Evolutionary conservation across 2,888 invertebrate species (phyloP).

Genomic region (Stenoptilia bipunctidactyla): DNA sequence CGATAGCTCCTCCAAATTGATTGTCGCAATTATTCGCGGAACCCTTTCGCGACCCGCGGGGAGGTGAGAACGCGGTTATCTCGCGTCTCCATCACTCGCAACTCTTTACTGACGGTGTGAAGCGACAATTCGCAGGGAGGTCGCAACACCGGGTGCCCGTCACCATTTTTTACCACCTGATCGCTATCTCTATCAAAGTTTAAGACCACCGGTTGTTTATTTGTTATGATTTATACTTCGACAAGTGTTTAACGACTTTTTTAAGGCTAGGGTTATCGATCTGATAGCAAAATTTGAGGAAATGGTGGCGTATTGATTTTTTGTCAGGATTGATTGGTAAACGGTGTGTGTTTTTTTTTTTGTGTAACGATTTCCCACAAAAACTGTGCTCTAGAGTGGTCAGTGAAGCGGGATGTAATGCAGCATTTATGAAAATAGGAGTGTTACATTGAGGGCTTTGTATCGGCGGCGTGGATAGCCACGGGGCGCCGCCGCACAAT

Average conservation of each 20-base stretch:
- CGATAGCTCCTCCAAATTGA: conserved; percentile 66
- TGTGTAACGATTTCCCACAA: conserved; percentile 49
- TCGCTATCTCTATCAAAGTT: conserved; percentile 37
- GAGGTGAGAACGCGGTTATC: conserved; percentile 68
- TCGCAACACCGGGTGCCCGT: conserved; percentile 37
- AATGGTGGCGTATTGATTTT: conserved; percentile 22
- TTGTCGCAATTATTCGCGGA: conserved; percentile 70
- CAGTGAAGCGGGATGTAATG: conserved; percentile 53
- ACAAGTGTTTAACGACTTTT: conserved; percentile 34
- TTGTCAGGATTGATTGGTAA: too few relatives aligned
- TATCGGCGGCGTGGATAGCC: conserved; percentile 36
- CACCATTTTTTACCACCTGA: conserved; percentile 51
- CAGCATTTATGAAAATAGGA: conserved; percentile 59
- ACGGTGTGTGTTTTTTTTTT: background rate
- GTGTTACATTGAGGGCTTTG: conserved; percentile 41
- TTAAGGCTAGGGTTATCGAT: conserved; percentile 23
- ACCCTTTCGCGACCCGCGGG: conserved; percentile 65
- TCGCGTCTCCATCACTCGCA: conserved; percentile 45
- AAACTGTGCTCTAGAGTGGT: conserved; percentile 40
- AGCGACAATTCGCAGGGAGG: conserved; percentile 41
- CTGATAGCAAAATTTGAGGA: conserved; percentile 15
- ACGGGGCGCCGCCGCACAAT: conserved; percentile 53
- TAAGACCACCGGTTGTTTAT: conserved; percentile 27
- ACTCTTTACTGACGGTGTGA: conserved; percentile 64
- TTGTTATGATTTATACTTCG: conserved; percentile 36